These are phyloP conservation scores for Eulemur albifrons DNA, from an alignment of 2,797 vertebrate genomes.

Conservation along the genomic window DNA sequence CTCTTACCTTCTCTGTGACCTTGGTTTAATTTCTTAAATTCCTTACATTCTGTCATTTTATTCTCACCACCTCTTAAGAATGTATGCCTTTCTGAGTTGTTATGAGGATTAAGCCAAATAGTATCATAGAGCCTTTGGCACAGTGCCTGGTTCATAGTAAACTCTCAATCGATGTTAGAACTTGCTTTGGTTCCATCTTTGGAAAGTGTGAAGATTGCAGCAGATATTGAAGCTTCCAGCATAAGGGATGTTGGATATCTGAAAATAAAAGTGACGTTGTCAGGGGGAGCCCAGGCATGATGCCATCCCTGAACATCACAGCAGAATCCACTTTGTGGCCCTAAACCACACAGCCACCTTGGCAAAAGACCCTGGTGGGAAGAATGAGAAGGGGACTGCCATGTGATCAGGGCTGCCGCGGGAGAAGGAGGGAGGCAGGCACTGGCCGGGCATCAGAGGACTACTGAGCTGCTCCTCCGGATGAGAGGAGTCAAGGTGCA, in stretches of 20 bases:
- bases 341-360: not conserved
- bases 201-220: slow-evolving; percentile 61
- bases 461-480: fast-evolving
- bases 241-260: not conserved
- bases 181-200: slow-evolving; percentile 65
- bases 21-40: not conserved
- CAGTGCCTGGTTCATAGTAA: slow-evolving; percentile 61
- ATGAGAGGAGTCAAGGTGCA: not conserved
- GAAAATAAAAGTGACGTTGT: not conserved
- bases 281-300: not conserved
- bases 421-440: too few species aligned
- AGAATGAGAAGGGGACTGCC: not conserved
- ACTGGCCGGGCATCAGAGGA: fast-evolving
- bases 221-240: not conserved
- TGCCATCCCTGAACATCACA: not conserved
- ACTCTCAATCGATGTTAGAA: slow-evolving; percentile 39
- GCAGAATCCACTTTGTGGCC: not conserved
- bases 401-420: fast-evolving
- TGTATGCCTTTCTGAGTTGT: not conserved
- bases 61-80: not conserved
- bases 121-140: slow-evolving; percentile 47
- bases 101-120: slow-evolving; percentile 55
- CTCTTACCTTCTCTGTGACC: not conserved
- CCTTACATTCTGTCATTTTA: not conserved
- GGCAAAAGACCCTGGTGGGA: not conserved